These are phyloP conservation scores for Drosophila santomea DNA, from an alignment of 1,140 invertebrate species.

Conservation along the genomic window DNA sequence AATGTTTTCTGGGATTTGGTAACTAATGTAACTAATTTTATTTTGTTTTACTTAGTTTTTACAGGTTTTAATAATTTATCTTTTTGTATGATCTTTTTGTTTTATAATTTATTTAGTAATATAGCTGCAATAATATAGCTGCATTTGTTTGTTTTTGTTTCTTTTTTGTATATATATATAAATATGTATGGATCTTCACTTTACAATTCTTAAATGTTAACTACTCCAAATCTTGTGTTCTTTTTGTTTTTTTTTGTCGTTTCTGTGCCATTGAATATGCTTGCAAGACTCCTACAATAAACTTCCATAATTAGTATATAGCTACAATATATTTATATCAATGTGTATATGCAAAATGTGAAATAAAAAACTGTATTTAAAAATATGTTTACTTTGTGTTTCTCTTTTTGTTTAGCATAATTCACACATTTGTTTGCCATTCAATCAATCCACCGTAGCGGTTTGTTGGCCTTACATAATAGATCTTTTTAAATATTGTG, in stretches of 20 bases:
- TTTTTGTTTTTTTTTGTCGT: conserved; percentile 27
- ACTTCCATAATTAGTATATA: conserved; percentile 61
- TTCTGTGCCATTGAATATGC: conserved; percentile 65
- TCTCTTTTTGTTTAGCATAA: conserved; percentile 39
- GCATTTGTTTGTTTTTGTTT: conserved; percentile 39
- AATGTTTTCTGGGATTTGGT: conserved; percentile 65
- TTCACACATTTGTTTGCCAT: conserved; percentile 36
- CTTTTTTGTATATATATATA: conserved; percentile 64
- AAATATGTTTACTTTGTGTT: conserved; percentile 63
- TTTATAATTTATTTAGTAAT: conserved; percentile 70
- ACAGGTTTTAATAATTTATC: conserved; percentile 79
- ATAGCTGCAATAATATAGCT: conserved; percentile 70
- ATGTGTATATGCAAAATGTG: conserved; percentile 79
- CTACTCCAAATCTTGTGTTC: conserved; percentile 59
- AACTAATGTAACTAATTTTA: conserved; percentile 83
- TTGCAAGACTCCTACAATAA: conserved; percentile 76
- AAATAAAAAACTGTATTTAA: conserved; percentile 79
- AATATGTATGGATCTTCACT: conserved; percentile 75
- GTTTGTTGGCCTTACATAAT: conserved; percentile 51
- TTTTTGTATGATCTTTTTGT: conserved; percentile 65
- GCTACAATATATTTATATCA: conserved; percentile 61
- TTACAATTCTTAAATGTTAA: conserved; percentile 78
- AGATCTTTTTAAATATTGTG: conserved; percentile 58
- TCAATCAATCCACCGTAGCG: conserved; percentile 7
- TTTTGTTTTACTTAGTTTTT: conserved; percentile 81